These are phyloP conservation scores for Cecropterus lyciades DNA, from an alignment of 1,140 invertebrate species.

Conservation along the genomic window DNA sequence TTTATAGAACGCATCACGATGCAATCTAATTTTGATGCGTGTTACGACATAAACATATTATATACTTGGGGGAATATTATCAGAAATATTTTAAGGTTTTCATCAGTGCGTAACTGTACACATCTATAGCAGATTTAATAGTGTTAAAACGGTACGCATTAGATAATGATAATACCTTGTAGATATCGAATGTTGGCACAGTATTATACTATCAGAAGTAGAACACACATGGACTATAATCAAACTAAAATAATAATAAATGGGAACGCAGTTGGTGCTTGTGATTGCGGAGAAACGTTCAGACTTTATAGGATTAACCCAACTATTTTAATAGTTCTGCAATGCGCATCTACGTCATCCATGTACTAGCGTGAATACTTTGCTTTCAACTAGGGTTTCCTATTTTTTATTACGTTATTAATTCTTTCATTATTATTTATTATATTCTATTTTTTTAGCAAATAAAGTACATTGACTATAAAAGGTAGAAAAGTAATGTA, in stretches of 20 bases:
- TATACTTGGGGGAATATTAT: not conserved
- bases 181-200: conserved; percentile 11
- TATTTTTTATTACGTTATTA: too few relatives aligned
- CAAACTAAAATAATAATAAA: conserved; percentile 22
- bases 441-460: too few relatives aligned
- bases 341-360: conserved; percentile 15
- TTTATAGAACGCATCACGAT: conserved; percentile 56
- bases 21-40: conserved; percentile 40
- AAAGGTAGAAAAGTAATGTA: too few relatives aligned
- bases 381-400: too few relatives aligned
- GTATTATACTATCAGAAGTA: conserved; percentile 9
- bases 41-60: conserved; percentile 35
- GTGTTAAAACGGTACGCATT: not conserved
- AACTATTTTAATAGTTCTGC: conserved; percentile 28
- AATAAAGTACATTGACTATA: too few relatives aligned
- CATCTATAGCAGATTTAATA: not conserved
- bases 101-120: not conserved
- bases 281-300: conserved; percentile 19
- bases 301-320: conserved; percentile 29
- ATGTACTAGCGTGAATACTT: conserved; percentile 4
- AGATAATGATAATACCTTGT: not conserved
- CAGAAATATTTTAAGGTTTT: not conserved
- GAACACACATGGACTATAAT: conserved; percentile 6
- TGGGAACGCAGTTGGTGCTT: conserved; percentile 7
- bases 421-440: too few relatives aligned